Percentiles rank a stretch among this genome's conserved stretches.
Conservation (phyloP, 2,888 invertebrate genomes). For the Deilephila elpenor region DNA sequence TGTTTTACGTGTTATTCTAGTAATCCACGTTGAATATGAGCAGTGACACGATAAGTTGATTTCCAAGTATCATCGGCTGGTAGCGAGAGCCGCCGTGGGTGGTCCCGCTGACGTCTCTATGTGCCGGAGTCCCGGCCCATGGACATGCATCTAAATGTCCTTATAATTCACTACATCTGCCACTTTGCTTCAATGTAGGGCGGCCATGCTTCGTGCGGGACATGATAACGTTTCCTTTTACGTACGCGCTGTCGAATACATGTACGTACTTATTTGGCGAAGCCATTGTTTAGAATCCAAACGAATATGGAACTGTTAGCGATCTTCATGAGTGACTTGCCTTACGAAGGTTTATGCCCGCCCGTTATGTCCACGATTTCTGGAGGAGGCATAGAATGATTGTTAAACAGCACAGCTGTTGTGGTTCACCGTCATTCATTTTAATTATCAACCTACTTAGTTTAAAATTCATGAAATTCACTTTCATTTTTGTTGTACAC, state of each 20-base stretch:
- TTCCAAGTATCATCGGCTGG: slow-evolving; percentile 52
- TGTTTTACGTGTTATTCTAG: slow-evolving; percentile 47
- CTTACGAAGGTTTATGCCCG: slow-evolving; percentile 27
- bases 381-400: background rate
- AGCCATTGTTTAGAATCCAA: slow-evolving; percentile 24
- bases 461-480: background rate
- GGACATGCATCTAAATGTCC: slow-evolving; percentile 77
- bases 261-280: slow-evolving; percentile 14
- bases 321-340: slow-evolving; percentile 34
- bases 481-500: too few relatives aligned
- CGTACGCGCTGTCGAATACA: slow-evolving; percentile 16
- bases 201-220: slow-evolving; percentile 36
- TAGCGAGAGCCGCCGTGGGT: slow-evolving; percentile 63
- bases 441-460: background rate
- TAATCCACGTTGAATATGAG: slow-evolving; percentile 42
- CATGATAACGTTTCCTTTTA: slow-evolving; percentile 24
- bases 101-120: slow-evolving; percentile 78
- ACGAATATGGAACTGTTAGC: slow-evolving; percentile 22
- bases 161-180: slow-evolving; percentile 80
- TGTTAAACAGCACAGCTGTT: slow-evolving; percentile 9
- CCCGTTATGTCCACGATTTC: slow-evolving; percentile 19
- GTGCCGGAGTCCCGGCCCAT: slow-evolving; percentile 53
- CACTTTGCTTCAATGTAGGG: slow-evolving; percentile 59
- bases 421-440: background rate
- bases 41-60: slow-evolving; percentile 41